Evolutionary conservation across 2,888 invertebrate species (phyloP), one percentile per base, ranked within the genome.

Genomic region (Rutpela maculata): DNA sequence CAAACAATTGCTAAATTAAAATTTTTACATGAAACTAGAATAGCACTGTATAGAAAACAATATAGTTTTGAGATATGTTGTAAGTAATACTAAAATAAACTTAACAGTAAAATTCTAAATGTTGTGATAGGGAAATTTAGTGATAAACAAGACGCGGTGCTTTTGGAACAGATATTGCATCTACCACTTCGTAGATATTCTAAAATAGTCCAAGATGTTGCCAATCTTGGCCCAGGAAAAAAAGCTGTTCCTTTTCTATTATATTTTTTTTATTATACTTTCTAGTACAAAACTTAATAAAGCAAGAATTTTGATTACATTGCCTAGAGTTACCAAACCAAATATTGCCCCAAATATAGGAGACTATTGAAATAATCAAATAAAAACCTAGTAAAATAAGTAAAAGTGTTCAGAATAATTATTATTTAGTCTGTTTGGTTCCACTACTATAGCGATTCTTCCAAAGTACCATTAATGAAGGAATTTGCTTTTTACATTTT

Each of bases 51-150:
- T 26, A 62, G n/a, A 17, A 35, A 17, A 15, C 22, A 43, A 67
- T 31, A 17, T 56, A n/a, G 17, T 56, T 55, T 67, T 60, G 70
- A 22, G 19, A 26, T 62, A 22, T 70, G n/a, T 70, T 60, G 70
- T 17, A 59, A 19, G 68, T 65, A 43, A 50, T 10, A 43, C 10
- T 18, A 22, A 22, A 50, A 59, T 59, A 38, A 67, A 19, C 15
- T 67, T 43, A 80, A 79, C 76, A 77, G 78, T 78, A 74, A 81
- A 80, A 86, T 86, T 87, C 86, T 86, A 86, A 87, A 87, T 84
- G 86, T 86, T 87, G 86, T 86, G 85, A 86, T 86, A 86, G 85
- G 81, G 78, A 79, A 50, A 75, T 65, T 81, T 84, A 84, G 82
- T 86, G 84, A 84, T 85, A 83, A 77, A 80, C 43, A 66, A 78